Conservation (phyloP, 2,797 vertebrate genomes). For the Melanotaenia maccullochi region DNA sequence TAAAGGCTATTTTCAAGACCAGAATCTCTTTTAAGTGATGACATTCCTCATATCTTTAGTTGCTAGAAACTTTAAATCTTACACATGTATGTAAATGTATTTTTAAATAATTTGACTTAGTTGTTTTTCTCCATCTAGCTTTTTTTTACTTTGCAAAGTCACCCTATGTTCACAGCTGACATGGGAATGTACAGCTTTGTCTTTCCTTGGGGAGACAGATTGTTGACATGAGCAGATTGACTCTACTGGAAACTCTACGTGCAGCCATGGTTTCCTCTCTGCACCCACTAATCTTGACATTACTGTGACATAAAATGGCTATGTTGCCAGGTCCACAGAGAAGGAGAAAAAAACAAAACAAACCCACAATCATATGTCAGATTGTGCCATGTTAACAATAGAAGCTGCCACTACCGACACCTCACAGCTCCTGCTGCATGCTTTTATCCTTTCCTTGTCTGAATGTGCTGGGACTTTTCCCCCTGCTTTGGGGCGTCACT, state of each 20-base stretch:
- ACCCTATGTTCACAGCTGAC: slow-evolving; percentile 3
- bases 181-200: slow-evolving; percentile 49
- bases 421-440: slow-evolving; percentile 16
- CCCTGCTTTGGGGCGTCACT: slow-evolving; percentile 33
- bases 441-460: slow-evolving; percentile 21
- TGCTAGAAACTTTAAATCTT: too few relatives aligned
- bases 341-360: neutral
- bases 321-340: slow-evolving; percentile 10
- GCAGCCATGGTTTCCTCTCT: slow-evolving; percentile 32
- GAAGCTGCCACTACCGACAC: slow-evolving; percentile 40
- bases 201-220: slow-evolving; percentile 42
- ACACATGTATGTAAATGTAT: too few relatives aligned
- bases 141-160: neutral
- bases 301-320: neutral
- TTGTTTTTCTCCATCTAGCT: neutral
- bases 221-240: slow-evolving; percentile 47
- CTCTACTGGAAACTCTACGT: slow-evolving; percentile 40
- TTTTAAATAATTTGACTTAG: neutral
- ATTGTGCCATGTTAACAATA: neutral
- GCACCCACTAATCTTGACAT: slow-evolving; percentile 33
- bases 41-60: too few relatives aligned
- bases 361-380: neutral
- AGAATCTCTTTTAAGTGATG: too few relatives aligned
- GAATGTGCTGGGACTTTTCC: slow-evolving; percentile 3
- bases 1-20: too few relatives aligned